Evolutionary conservation across 1,140 invertebrate species (phyloP), one percentile per base, ranked within the genome.

Genomic region (Polyergus mexicanus): DNA sequence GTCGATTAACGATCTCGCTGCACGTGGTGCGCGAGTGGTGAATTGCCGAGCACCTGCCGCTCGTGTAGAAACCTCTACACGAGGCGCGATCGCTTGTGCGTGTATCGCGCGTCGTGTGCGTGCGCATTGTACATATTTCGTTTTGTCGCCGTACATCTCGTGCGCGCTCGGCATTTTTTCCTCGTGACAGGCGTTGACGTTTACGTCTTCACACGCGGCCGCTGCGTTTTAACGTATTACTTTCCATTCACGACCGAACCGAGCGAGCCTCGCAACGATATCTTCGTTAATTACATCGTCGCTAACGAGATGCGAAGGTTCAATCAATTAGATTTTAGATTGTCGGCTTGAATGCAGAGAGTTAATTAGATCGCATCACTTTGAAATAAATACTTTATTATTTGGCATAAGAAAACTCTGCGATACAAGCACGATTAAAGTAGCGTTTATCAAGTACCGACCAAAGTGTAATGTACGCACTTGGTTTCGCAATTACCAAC

Each of bases 181-280:
- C 25, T 66, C 10, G 47, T 81, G 78, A 81, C 78, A 81, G 51
- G 78, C 78, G 78, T 72, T 69, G 78, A 81, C 78, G 54, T 81
- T 81, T 81, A 81, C 78, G 78, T 81, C 77, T 80, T 81, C 66
- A 72, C 78, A 62, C 54, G 47, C 47, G 65, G 47, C 47, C 54
- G 66, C 56, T 72, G 35, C 66, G 5, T 16, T 38, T 41, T 71
- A 35, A 80, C 32, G 65, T 80, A 80, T 71, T 32, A 47, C 65
- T 80, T 71, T n/a, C 28, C 65, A 41, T 80, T 80, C 41, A 19
- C 38, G n/a, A 16, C 22, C 44, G 32, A n/a, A 10, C 8, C 47
- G 25, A 69, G 19, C 25, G 47, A 28, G 6, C 47, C 22, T 25
- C n/a, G 76, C 22, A n/a, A 22, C 22, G 32, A 22, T 38, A 41